Evolutionary conservation across 2,113 vertebrate species (phyloP), one percentile per base, ranked within the genome.

Genomic region (Rafetus swinhoei): DNA sequence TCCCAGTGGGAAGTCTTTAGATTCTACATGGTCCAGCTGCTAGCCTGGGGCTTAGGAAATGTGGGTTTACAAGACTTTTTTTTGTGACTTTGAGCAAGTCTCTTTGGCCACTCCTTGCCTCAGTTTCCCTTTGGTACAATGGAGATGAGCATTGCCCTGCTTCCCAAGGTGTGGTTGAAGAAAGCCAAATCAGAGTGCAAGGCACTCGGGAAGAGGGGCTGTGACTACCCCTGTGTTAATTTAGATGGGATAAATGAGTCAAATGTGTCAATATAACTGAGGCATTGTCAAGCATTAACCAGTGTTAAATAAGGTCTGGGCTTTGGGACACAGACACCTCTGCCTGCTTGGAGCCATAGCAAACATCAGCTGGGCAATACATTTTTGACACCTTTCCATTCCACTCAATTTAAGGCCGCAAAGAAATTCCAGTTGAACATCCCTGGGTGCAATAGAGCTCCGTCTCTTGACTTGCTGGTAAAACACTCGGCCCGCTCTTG

Each of bases 141-240:
- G 0, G 10, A 25, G 69, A 79, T 65, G 14, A 21, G 65, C 2
- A 15, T 27, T 0, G 0, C n/a, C 11, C 0, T 2, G 52, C 27
- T 11, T 18, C 76, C 27, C 11, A 7, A 6, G 74, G 52, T 52
- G 7, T 53, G 77, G 0, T 3, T 7, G 80, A 8, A 25, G 7
- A 65, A 32, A 69, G 62, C 62, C 62, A 18, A 32, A 32, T 69
- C n/a, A 69, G 62, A 65, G 62, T 1, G 32, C n/a, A 32, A 65
- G 14, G 29, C 14, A 13, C 62, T 69, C 62, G 18, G 62, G 18
- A 6, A 5, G 16, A 32, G 62, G 62, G 32, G 62, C 62, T 15
- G 7, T n/a, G 15, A n/a, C 60, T 15, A 27, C 60, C 7, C 12
- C 16, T 69, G 32, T 69, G 18, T 69, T 69, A n/a, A 69, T 32